Evolutionary conservation across 2,888 invertebrate genomes (phyloP).

Genomic region (Leucophenga maculata): DNA sequence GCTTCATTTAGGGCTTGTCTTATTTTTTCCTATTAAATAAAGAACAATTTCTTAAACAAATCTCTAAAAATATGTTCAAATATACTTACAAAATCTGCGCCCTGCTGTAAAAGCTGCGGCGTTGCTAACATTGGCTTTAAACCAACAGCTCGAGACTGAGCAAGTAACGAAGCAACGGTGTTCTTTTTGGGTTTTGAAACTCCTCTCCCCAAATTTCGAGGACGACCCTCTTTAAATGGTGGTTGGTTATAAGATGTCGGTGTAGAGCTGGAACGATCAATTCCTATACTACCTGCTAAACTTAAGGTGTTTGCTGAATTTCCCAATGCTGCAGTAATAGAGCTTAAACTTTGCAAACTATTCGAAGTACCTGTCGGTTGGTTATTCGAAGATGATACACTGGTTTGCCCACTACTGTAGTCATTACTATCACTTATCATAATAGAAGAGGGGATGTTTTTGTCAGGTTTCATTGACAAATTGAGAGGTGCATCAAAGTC

Average conservation of each 20-base stretch:
- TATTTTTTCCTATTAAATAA: constrained; percentile 74
- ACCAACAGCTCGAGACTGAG: constrained; percentile 88
- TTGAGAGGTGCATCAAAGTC: constrained; percentile 86
- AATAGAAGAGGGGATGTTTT: constrained; percentile 44
- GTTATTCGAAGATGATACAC: constrained; percentile 27
- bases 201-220: constrained; percentile 87
- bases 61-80: neutral
- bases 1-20: constrained; percentile 75
- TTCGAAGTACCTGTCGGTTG: constrained; percentile 53
- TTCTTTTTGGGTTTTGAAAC: constrained; percentile 94
- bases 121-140: constrained; percentile 85
- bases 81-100: constrained; percentile 73
- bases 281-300: constrained; percentile 41
- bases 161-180: constrained; percentile 89
- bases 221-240: constrained; percentile 80
- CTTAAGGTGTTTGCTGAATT: constrained; percentile 56
- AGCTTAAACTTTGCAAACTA: constrained; percentile 71
- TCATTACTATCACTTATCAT: constrained; percentile 24
- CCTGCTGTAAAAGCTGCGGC: constrained; percentile 75
- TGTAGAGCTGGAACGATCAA: constrained; percentile 43
- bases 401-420: constrained; percentile 31
- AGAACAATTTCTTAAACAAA: neutral
- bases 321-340: constrained; percentile 71
- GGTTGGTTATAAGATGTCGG: constrained; percentile 37
- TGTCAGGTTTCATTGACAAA: constrained; percentile 83